These are phyloP conservation scores for Spheniscus humboldti DNA, from an alignment of 2,797 vertebrate genomes.

Conservation along the genomic window DNA sequence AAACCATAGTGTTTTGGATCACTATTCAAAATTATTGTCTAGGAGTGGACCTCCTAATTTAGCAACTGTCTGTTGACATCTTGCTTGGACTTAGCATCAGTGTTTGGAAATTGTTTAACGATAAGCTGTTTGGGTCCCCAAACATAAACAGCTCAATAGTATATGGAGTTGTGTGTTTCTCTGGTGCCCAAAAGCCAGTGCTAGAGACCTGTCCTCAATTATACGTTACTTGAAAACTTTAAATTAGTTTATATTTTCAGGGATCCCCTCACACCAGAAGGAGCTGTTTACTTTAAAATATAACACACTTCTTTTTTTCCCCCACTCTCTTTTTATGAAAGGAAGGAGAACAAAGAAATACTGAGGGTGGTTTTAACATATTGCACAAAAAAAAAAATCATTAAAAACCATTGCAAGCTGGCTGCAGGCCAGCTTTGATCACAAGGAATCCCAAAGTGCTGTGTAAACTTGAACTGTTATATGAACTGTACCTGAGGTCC, in stretches of 20 bases:
- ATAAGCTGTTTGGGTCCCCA: neutral
- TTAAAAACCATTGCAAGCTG: neutral
- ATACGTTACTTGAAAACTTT: neutral
- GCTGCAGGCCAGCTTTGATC: neutral
- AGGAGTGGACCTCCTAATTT: neutral
- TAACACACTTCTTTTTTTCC: accelerated
- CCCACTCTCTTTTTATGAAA: neutral
- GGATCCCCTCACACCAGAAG: neutral
- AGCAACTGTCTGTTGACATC: neutral
- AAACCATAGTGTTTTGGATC: neutral
- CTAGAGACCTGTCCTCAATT: neutral
- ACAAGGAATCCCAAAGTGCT: neutral
- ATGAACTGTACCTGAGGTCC: neutral
- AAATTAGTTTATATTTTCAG: neutral
- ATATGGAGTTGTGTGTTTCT: neutral
- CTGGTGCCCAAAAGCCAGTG: neutral
- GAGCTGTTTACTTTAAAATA: neutral
- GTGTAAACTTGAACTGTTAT: neutral
- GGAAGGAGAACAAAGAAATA: neutral
- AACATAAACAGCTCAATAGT: neutral
- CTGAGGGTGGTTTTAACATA: neutral
- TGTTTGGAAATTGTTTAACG: neutral
- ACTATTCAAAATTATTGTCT: neutral
- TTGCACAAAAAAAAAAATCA: neutral
- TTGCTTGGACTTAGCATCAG: neutral